A percentile compares a stretch with the other conserved stretches of the same genome.
phyloP scores from a whole-genome alignment of 1,140 invertebrate genomes.

The Stegodyphus mimosarum region DNA sequence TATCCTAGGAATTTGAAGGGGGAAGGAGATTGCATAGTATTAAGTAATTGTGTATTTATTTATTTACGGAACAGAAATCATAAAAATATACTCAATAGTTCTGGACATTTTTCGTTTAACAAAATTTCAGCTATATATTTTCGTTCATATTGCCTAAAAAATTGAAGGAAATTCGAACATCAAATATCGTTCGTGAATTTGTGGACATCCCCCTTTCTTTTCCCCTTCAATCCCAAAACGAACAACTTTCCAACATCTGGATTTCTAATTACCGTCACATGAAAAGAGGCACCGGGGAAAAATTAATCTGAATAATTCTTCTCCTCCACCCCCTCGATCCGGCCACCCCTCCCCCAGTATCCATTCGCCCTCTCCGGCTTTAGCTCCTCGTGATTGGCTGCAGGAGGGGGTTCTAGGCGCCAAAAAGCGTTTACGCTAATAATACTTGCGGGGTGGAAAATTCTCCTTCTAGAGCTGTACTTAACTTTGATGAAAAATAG shows the following conservation, averaged over 20 bases:
- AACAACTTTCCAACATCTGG: conserved; percentile 37
- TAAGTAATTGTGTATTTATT: too few relatives aligned
- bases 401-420: conserved; percentile 15
- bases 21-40: too few relatives aligned
- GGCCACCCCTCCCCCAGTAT: background rate
- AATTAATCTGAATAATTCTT: conserved; percentile 50
- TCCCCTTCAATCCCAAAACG: background rate
- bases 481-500: conserved; percentile 44
- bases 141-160: too few relatives aligned
- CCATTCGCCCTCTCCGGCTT: background rate
- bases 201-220: background rate
- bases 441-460: conserved; percentile 37
- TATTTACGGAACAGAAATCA: too few relatives aligned
- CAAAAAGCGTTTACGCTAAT: conserved; percentile 46
- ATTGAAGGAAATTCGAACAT: too few relatives aligned
- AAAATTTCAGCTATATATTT: too few relatives aligned
- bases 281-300: conserved; percentile 38
- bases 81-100: too few relatives aligned
- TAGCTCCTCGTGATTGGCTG: conserved; percentile 34
- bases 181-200: too few relatives aligned
- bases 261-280: conserved; percentile 54
- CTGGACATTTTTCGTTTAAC: too few relatives aligned
- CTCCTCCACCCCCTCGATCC: conserved; percentile 5
- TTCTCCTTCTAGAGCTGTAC: background rate
- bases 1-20: too few relatives aligned